Evolutionary conservation across 2,888 invertebrate species (phyloP).

Genomic region (Tinea trinotella): DNA sequence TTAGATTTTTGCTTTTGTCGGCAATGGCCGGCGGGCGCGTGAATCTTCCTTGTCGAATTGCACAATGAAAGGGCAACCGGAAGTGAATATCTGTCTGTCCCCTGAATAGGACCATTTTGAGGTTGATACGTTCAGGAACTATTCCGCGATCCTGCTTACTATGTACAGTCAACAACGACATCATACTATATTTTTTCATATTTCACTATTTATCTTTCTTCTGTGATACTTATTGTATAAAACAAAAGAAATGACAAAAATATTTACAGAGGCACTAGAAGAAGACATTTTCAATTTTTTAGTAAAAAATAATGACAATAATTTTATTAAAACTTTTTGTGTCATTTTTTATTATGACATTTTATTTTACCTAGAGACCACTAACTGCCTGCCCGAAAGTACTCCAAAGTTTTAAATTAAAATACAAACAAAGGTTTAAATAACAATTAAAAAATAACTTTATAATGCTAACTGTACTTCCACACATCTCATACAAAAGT

Average conservation of each 20-base stretch:
- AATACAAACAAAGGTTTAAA: background rate
- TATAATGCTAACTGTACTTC: conserved; percentile 33
- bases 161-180: conserved; percentile 26
- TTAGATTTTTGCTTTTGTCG: no score
- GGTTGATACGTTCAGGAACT: conserved; percentile 52
- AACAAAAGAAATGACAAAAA: no score
- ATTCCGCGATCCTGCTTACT: conserved; percentile 26
- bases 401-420: background rate
- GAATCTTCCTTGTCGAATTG: conserved; percentile 58
- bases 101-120: conserved; percentile 43
- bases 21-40: conserved; percentile 56
- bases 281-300: no score
- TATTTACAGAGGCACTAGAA: no score
- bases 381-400: no score
- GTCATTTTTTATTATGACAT: no score
- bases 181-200: background rate
- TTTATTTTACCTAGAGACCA: no score
- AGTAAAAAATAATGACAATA: no score
- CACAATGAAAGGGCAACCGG: conserved; percentile 63
- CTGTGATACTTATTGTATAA: no score
- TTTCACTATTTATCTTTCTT: background rate
- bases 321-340: no score
- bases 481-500: conserved; percentile 21
- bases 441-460: conserved; percentile 6
- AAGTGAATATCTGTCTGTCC: conserved; percentile 58